These are phyloP conservation scores for Drosophila mayri DNA, from an alignment of 1,140 invertebrate genomes.

Conservation along the genomic window DNA sequence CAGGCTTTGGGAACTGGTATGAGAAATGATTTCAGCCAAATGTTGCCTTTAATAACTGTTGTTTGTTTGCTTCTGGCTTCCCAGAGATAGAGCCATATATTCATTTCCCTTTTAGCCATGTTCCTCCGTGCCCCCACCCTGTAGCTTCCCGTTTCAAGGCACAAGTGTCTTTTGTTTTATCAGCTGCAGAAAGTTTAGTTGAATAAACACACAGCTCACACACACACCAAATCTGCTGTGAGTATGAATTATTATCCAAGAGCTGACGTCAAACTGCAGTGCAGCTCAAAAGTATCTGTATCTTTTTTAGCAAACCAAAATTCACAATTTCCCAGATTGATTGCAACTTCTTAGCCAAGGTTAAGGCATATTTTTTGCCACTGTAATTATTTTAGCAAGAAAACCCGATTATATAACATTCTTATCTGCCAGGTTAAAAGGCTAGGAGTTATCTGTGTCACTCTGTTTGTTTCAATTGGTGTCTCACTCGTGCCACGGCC, in stretches of 20 bases:
- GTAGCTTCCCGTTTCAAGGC: not conserved
- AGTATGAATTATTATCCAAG: conserved; percentile 22
- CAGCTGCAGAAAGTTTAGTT: conserved; percentile 57
- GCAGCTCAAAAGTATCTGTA: not conserved
- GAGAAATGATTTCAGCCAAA: conserved; percentile 47
- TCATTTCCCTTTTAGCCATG: conserved; percentile 30
- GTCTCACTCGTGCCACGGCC: conserved; percentile 12
- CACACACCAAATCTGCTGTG: conserved; percentile 17
- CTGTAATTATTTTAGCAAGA: conserved; percentile 9
- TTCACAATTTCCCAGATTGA: not conserved
- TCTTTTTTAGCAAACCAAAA: not conserved
- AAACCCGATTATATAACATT: conserved; percentile 18
- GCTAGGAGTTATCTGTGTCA: conserved; percentile 37
- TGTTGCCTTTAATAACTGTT: conserved; percentile 49
- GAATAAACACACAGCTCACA: conserved; percentile 17
- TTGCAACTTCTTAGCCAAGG: conserved; percentile 22
- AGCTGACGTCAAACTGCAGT: conserved; percentile 35
- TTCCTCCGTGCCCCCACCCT: too few species aligned
- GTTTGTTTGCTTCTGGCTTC: conserved; percentile 43
- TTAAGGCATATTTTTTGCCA: conserved; percentile 6
- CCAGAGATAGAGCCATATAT: conserved; percentile 37
- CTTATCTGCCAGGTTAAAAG: conserved; percentile 9
- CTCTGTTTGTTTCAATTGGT: not conserved
- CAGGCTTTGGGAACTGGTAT: conserved; percentile 38
- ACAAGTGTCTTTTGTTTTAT: conserved; percentile 53